phyloP scores from a whole-genome alignment of 2,797 vertebrate genomes.

The Garrulus glandarius region DNA sequence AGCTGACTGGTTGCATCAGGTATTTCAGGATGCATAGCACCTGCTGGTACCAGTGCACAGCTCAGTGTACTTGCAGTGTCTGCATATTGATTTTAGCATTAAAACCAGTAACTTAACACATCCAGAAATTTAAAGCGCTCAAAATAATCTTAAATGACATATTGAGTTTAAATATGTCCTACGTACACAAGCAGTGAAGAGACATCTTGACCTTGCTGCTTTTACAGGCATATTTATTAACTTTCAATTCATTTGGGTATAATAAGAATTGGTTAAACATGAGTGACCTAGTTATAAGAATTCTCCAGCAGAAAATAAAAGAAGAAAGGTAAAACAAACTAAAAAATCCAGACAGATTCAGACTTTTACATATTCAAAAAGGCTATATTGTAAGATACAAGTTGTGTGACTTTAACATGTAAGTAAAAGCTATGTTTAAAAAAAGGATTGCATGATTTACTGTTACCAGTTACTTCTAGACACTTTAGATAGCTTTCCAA shows the following conservation, averaged over 20 bases:
- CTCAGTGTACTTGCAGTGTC: not conserved
- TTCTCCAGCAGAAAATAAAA: not conserved
- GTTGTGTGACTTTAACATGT: fast-evolving
- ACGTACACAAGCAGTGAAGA: fast-evolving
- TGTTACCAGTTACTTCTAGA: not conserved
- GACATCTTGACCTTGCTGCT: not conserved
- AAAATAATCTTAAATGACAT: not conserved
- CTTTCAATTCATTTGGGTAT: not conserved
- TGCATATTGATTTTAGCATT: not conserved
- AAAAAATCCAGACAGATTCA: not conserved
- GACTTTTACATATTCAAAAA: not conserved
- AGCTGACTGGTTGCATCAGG: not conserved
- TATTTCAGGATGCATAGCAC: not conserved
- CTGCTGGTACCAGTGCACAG: not conserved
- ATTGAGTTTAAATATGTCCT: not conserved
- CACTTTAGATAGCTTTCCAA: not conserved
- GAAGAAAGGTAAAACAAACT: not conserved
- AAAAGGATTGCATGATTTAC: not conserved
- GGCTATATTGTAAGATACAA: not conserved
- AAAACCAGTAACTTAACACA: not conserved
- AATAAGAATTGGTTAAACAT: not conserved
- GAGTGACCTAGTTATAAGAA: not conserved
- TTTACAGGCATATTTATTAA: not conserved
- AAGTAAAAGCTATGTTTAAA: not conserved
- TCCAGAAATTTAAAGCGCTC: not conserved